Conservation (phyloP, 1,140 invertebrate genomes). For the Temnothorax curvispinosus region DNA sequence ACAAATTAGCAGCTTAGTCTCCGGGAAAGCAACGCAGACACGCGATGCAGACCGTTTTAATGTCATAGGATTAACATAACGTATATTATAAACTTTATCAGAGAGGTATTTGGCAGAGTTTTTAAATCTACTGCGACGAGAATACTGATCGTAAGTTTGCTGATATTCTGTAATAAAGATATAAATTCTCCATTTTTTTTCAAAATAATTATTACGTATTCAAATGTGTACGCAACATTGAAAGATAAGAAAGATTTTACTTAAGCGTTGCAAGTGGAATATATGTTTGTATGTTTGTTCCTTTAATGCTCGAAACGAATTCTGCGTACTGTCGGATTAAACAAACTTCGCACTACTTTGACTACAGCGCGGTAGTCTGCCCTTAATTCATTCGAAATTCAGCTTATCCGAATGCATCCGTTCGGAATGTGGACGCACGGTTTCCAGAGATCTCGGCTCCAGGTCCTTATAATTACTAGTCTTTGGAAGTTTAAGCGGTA, state of each 20-base stretch:
- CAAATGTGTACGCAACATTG: background rate
- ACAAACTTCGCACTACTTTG: slow-evolving; percentile 21
- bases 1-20: slow-evolving; percentile 18
- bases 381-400: slow-evolving; percentile 7
- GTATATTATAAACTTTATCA: background rate
- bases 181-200: background rate
- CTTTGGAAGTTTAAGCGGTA: slow-evolving; percentile 45
- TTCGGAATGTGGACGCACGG: background rate
- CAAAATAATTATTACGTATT: background rate
- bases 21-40: background rate
- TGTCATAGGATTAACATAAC: background rate
- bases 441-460: slow-evolving; percentile 10
- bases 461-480: slow-evolving; percentile 44
- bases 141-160: background rate
- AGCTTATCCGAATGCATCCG: slow-evolving; percentile 38
- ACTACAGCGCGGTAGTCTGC: background rate
- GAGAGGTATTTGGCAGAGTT: background rate
- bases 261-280: background rate
- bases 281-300: background rate
- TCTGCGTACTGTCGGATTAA: slow-evolving; percentile 1
- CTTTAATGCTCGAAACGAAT: background rate
- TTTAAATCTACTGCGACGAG: background rate
- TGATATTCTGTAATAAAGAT: background rate
- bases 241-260: background rate
- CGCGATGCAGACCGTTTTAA: background rate